Conservation (phyloP, 2,888 invertebrate genomes). For the Oxystoma pomonae region DNA sequence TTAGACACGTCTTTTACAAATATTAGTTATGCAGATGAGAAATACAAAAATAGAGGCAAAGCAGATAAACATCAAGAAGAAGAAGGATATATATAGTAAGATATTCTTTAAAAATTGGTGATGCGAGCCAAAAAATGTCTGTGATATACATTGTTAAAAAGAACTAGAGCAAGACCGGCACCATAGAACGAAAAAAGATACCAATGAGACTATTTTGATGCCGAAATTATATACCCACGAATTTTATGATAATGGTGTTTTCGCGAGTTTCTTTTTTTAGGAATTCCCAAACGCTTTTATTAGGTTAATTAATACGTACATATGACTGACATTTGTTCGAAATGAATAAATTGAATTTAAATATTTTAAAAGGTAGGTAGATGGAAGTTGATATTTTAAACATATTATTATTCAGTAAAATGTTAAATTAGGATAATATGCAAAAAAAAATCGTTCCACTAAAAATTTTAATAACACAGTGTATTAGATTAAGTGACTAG, state of each 20-base stretch:
- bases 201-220: slow-evolving; percentile 1
- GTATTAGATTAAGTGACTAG: too few species aligned
- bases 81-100: not conserved
- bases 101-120: slow-evolving; percentile 5
- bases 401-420: too few species aligned
- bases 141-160: slow-evolving; percentile 26
- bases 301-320: not conserved
- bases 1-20: too few species aligned
- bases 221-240: slow-evolving; percentile 11
- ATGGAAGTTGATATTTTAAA: too few species aligned
- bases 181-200: slow-evolving; percentile 23
- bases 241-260: slow-evolving; percentile 15
- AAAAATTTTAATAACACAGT: too few species aligned
- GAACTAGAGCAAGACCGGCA: slow-evolving; percentile 23
- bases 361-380: too few species aligned
- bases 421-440: too few species aligned
- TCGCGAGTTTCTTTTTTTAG: not conserved
- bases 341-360: too few species aligned
- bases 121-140: slow-evolving; percentile 21
- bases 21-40: not conserved
- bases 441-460: too few species aligned
- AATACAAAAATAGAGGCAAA: not conserved
- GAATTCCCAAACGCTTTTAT: not conserved
- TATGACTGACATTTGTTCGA: too few species aligned
- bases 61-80: not conserved